phyloP scores from a whole-genome alignment of 2,113 vertebrate species.

The Anhinga anhinga region DNA sequence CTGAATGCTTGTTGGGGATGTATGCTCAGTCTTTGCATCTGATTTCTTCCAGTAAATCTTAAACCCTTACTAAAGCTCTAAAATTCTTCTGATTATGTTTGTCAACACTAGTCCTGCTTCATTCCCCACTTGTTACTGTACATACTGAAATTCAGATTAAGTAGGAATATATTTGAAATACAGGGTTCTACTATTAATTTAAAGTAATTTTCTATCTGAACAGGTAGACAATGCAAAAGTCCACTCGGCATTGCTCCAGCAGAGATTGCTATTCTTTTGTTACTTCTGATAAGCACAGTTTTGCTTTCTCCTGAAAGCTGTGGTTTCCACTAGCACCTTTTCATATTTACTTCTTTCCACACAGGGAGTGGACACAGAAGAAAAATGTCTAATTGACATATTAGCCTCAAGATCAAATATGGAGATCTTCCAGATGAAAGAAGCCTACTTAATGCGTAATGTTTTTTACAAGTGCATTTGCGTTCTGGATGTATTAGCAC shows the following conservation, averaged over 20 bases:
- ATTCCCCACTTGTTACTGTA: background rate
- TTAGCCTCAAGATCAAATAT: slow-evolving; percentile 79
- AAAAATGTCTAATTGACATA: slow-evolving; percentile 81
- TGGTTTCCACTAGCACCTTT: background rate
- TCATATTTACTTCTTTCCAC: background rate
- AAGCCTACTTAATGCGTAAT: slow-evolving; percentile 79
- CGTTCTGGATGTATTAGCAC: background rate
- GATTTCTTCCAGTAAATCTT: background rate
- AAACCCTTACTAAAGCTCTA: background rate
- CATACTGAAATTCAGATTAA: background rate
- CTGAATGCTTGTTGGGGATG: background rate
- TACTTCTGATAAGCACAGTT: background rate
- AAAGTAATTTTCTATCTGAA: background rate
- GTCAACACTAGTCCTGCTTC: background rate
- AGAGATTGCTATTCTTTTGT: background rate
- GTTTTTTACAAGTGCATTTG: background rate
- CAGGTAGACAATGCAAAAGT: background rate
- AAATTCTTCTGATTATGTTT: background rate
- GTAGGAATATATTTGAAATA: background rate
- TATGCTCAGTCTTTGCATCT: background rate
- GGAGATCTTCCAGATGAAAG: slow-evolving; percentile 80
- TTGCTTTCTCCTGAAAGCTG: background rate
- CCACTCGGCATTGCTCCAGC: background rate
- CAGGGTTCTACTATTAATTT: background rate
- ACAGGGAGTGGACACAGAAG: slow-evolving; percentile 76